phyloP scores from a whole-genome alignment of 37 sponge, comb jelly and placozoan genomes.

The Spongia lamella region DNA sequence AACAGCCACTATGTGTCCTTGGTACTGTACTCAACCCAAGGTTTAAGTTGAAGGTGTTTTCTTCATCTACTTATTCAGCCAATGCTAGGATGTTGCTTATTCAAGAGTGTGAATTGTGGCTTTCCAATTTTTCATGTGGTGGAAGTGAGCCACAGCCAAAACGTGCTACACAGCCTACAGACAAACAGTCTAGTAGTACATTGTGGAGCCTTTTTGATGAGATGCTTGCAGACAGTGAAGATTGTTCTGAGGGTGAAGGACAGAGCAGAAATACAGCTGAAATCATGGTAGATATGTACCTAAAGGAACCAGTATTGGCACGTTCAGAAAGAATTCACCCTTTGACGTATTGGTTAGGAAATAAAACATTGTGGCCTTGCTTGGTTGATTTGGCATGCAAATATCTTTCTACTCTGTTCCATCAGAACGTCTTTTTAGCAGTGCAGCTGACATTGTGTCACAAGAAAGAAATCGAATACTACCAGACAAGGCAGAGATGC shows the following conservation, averaged over 20 bases:
- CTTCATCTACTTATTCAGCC: not conserved
- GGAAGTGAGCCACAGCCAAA: not conserved
- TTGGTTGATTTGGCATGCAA: too few species aligned
- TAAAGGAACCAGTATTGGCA: constrained; percentile 8
- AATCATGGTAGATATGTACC: constrained; percentile 18
- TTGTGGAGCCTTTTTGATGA: constrained; percentile 22
- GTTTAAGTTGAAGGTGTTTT: constrained; percentile 14
- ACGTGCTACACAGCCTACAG: not conserved
- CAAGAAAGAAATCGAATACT: too few species aligned
- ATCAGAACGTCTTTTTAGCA: too few species aligned
- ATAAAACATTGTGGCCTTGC: too few species aligned
- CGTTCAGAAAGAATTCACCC: not conserved
- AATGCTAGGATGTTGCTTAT: constrained; percentile 12
- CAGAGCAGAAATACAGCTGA: constrained; percentile 4
- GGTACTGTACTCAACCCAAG: constrained; percentile 3
- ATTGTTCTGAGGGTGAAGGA: not conserved
- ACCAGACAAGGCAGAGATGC: too few species aligned
- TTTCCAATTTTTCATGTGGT: not conserved
- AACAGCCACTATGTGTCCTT: too few species aligned
- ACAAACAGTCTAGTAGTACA: not conserved
- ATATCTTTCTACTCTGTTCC: too few species aligned
- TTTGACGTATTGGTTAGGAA: too few species aligned
- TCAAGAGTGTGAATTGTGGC: constrained; percentile 4
- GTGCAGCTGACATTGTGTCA: too few species aligned
- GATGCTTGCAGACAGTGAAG: not conserved